Evolutionary conservation across 2,888 invertebrate species (phyloP).

Genomic region (Cerastis leucographa): DNA sequence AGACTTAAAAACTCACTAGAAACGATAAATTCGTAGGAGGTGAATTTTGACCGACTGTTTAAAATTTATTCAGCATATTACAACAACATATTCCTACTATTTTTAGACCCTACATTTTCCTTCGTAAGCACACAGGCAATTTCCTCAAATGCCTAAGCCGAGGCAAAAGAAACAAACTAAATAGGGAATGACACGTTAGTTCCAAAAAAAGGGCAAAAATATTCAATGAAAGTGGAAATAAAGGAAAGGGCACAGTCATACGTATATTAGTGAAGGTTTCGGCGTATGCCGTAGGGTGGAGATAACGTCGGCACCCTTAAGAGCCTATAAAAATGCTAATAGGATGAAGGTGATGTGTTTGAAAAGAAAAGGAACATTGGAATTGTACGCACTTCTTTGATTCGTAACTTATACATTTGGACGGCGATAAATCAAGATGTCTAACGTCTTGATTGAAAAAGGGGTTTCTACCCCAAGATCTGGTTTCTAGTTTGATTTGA

Average conservation of each 20-base stretch:
- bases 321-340: conserved; percentile 85
- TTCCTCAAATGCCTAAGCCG: conserved; percentile 16
- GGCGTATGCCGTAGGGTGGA: conserved; percentile 69
- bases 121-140: conserved; percentile 20
- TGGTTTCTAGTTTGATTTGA: no score
- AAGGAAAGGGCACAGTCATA: conserved; percentile 68
- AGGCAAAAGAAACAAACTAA: conserved; percentile 39
- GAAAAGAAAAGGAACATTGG: conserved; percentile 69
- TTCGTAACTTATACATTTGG: conserved; percentile 42
- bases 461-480: neutral
- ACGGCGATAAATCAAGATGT: neutral
- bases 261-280: conserved; percentile 69
- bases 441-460: conserved; percentile 32
- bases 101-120: neutral
- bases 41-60: neutral
- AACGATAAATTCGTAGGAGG: neutral
- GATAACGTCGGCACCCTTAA: conserved; percentile 76
- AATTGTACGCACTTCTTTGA: conserved; percentile 45
- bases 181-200: conserved; percentile 50
- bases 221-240: conserved; percentile 72
- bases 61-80: neutral
- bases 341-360: conserved; percentile 77
- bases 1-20: neutral
- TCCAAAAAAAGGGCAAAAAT: conserved; percentile 66
- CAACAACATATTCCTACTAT: neutral